phyloP scores from a whole-genome alignment of 1,140 invertebrate species.

The Pseudomyrmex gracilis region DNA sequence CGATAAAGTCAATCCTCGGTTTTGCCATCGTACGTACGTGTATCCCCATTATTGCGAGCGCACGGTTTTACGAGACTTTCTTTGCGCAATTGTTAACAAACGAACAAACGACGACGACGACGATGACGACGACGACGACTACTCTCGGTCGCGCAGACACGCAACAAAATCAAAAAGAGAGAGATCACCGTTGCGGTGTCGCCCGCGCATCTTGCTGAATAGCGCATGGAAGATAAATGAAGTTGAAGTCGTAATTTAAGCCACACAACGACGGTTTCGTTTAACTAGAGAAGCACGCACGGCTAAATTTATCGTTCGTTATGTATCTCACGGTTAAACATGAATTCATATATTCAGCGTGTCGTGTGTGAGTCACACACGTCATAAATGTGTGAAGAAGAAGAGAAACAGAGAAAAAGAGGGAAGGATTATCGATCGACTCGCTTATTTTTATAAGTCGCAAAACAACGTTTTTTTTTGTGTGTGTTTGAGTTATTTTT shows the following conservation, averaged over 20 bases:
- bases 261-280: conserved; percentile 12
- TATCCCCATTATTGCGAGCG: conserved; percentile 21
- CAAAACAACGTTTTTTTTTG: background rate
- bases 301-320: conserved; percentile 23
- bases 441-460: conserved; percentile 28
- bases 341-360: conserved; percentile 18
- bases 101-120: conserved; percentile 27
- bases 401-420: background rate
- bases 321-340: background rate
- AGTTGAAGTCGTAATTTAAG: conserved; percentile 45
- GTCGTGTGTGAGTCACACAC: conserved; percentile 22
- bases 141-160: conserved; percentile 23
- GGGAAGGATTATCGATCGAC: background rate
- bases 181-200: conserved; percentile 55
- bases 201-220: conserved; percentile 8
- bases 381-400: background rate
- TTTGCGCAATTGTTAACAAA: conserved; percentile 58
- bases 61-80: conserved; percentile 40
- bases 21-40: conserved; percentile 16
- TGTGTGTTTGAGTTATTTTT: background rate
- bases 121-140: conserved; percentile 34
- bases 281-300: conserved; percentile 9
- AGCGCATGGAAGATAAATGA: conserved; percentile 53
- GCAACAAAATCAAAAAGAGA: conserved; percentile 52
- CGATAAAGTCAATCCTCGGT: conserved; percentile 60